Base-by-base conservation (phyloP, 2,113 vertebrate species). In the Salvelinus namaycush region DNA sequence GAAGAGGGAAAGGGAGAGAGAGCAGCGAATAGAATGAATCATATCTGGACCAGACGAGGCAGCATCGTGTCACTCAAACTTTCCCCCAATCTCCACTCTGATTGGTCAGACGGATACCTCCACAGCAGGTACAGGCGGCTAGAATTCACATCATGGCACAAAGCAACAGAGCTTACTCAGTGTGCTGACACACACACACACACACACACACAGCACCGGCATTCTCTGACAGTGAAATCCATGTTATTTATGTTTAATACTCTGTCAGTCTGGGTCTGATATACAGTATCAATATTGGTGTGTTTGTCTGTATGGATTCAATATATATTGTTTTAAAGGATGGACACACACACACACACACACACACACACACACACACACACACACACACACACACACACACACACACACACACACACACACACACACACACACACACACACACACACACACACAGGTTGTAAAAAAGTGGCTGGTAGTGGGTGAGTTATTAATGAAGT, bases 41-140 rank as follows among this genome's bases (percentile, higher is more conserved):
- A 73, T 91, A 92, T 93, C 92, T 93, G 81, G 26, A 72, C 84
- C 82, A 91, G 88, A 87, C 87, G 84, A 81, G 74, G 87, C 79
- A 79, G 78, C 27, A 66, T 76, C 74, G 69, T 87, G 88, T 90
- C 91, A 85, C 83, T 92, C 89, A 90, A 91, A 89, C 84, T 78
- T 86, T 76, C 54, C 76, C 73, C 77, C 85, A 84, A 83, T 84
- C 88, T 87, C 77, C 84, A 82, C 44, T 78, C 73, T 82, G 83
- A 85, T 86, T 88, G 84, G 84, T 79, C 81, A 18, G 72, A 79
- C 80, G 79, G 79, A 82, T 81, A 84, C 89, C 87, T 84, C 78
- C 76, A 75, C 81, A 79, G 83, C 86, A 89, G 89, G 87, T 89
- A 83, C 80, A 75, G 51, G 18, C 1, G 74, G 80, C 80, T 72